A percentile compares a stretch with the other conserved stretches of the same genome.
phyloP scores from a whole-genome alignment of 2,113 vertebrate species.

The Clarias macrocephalus region DNA sequence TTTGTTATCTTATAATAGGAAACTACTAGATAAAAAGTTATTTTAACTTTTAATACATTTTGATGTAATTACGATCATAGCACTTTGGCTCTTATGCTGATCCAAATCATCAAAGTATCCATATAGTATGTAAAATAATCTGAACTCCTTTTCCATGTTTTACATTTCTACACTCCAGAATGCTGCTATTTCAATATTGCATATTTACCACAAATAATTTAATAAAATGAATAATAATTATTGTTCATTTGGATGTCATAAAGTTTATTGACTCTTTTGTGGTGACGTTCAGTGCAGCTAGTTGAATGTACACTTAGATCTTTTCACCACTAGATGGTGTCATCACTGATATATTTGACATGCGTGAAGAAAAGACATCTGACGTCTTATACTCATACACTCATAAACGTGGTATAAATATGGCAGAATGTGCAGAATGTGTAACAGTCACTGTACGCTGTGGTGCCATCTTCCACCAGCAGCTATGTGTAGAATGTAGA shows the following conservation, averaged over 20 bases:
- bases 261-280: background rate
- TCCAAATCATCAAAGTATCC: background rate
- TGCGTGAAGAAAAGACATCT: background rate
- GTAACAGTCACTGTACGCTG: background rate
- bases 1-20: background rate
- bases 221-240: background rate
- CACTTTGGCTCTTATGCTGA: background rate
- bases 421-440: background rate
- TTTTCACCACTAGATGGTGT: conserved; percentile 23
- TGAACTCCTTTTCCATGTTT: background rate
- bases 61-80: too few relatives aligned
- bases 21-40: background rate
- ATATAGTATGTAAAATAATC: background rate
- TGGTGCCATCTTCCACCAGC: conserved; percentile 43
- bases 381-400: background rate
- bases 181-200: background rate
- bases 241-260: background rate
- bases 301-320: background rate
- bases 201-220: background rate
- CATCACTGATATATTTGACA: background rate
- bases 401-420: background rate
- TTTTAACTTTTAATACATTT: background rate
- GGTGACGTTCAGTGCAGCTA: background rate
- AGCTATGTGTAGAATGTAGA: conserved; percentile 63
- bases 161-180: background rate